A percentile compares a stretch with the other conserved stretches of the same genome.
Evolutionary conservation across 92 coral and sea anemone genomes (phyloP).

Genomic region (Zoanthus gigantus): DNA sequence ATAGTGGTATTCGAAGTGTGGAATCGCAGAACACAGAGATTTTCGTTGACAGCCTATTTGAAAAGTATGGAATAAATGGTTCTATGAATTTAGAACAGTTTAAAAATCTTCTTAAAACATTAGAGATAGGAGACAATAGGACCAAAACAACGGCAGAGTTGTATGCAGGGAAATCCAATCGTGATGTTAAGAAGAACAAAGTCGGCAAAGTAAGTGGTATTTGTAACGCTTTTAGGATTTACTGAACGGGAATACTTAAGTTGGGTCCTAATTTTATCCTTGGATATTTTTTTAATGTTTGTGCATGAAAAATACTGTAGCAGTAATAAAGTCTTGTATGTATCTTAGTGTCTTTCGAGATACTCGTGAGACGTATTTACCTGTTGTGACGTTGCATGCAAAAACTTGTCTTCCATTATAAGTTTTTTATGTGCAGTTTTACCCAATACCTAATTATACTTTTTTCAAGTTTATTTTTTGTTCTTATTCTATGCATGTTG

Average conservation of each 20-base stretch:
- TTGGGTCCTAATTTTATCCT: neutral
- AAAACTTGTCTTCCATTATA: too few relatives aligned
- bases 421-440: too few relatives aligned
- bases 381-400: too few relatives aligned
- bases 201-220: slow-evolving; percentile 20
- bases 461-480: too few relatives aligned
- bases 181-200: neutral
- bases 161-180: neutral
- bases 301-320: neutral
- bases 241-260: neutral
- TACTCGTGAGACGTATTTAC: too few relatives aligned
- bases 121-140: slow-evolving; percentile 65
- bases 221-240: neutral
- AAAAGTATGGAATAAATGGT: slow-evolving; percentile 76
- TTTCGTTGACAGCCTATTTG: slow-evolving; percentile 71
- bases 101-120: slow-evolving; percentile 51
- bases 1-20: slow-evolving; percentile 75
- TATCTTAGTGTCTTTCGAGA: neutral
- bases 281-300: neutral
- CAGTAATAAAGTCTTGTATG: neutral
- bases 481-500: too few relatives aligned
- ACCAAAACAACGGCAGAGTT: slow-evolving; percentile 12
- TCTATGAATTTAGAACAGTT: slow-evolving; percentile 68
- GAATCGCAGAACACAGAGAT: slow-evolving; percentile 51
- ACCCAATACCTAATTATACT: too few relatives aligned